Evolutionary conservation across 1,140 invertebrate species (phyloP), one percentile per base, ranked within the genome.

Genomic region (Dendroctonus ponderosae): DNA sequence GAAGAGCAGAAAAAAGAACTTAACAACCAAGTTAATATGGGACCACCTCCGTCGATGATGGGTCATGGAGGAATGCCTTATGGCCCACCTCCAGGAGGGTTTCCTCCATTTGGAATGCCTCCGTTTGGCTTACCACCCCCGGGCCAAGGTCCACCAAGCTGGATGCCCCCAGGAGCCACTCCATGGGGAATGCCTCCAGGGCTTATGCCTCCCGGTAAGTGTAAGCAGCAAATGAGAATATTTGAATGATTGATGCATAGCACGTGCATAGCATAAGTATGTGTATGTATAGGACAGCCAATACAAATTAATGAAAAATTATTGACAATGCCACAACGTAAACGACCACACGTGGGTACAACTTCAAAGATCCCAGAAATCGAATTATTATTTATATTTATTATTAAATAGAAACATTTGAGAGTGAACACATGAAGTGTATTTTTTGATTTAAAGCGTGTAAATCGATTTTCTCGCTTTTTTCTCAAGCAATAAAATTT

Each of bases 91-190:
- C 80, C 79, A 72, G 82, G 80, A 66, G 82, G 79, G 66, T 85
- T 87, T 74, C 60, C 66, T 6, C 66, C 66, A 58, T 67, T 67
- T 48, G 85, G 85, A 41, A 82, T 81, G 66, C 85, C 87, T 3
- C 88, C 87, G 2, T 87, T 86, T 73, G 86, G 86, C 38, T 84
- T 88, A 82, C 88, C 86, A 38, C 86, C 86, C 6, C 87, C 85
- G 68, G 86, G 85, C 11, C 66, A 68, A n/a, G 66, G 66, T 54
- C 67, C 72, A 14, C 68, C 74, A 11, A 71, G 70, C 14, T 74
- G 74, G 37, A 74, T 70, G 41, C 78, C 78, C 37, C 78, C 80
- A 38, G 78, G 80, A 7, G 9, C 77, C 80, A 26, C 26, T 12
- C 82, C 82, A 5, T 83, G 80, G 82, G 84, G 82, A 71, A 83